These are phyloP conservation scores for Epinephelus moara DNA, from an alignment of 2,113 vertebrate genomes.

Conservation along the genomic window DNA sequence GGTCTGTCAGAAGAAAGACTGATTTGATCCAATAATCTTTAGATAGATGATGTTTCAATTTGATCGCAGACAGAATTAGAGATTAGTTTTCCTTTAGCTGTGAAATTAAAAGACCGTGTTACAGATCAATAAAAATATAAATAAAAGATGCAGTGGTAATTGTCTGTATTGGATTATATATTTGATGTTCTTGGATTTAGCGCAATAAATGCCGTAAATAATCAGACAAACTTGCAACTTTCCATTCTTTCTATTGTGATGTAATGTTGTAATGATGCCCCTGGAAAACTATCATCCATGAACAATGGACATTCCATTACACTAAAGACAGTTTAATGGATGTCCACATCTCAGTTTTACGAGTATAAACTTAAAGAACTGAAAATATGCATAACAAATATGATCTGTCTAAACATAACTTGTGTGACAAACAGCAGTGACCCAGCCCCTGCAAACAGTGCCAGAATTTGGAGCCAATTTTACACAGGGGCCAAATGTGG, in stretches of 20 bases:
- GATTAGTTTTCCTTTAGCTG: conserved; percentile 26
- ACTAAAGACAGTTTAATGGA: not conserved
- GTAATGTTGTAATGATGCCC: too few species aligned
- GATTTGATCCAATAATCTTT: conserved; percentile 40
- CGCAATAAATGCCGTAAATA: not conserved
- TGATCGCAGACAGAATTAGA: conserved; percentile 23
- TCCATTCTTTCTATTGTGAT: not conserved
- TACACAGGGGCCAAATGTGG: too few species aligned
- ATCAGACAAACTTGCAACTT: not conserved
- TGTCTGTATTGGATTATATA: not conserved
- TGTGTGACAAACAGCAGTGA: not conserved
- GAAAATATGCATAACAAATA: not conserved
- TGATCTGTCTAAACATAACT: not conserved
- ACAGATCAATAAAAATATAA: not conserved
- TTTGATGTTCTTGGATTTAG: conserved; percentile 27
- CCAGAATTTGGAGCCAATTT: too few species aligned
- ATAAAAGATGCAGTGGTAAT: not conserved
- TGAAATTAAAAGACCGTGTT: not conserved
- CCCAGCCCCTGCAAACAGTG: too few species aligned
- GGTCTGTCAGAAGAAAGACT: conserved; percentile 29
- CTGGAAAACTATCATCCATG: too few species aligned
- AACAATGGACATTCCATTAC: too few species aligned
- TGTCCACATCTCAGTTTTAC: not conserved
- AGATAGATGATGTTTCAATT: conserved; percentile 38
- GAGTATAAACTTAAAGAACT: not conserved